Percentiles rank a stretch among this genome's conserved stretches.
These are phyloP conservation scores for Patella depressa DNA, from an alignment of 2,888 invertebrate species.

Conservation along the genomic window DNA sequence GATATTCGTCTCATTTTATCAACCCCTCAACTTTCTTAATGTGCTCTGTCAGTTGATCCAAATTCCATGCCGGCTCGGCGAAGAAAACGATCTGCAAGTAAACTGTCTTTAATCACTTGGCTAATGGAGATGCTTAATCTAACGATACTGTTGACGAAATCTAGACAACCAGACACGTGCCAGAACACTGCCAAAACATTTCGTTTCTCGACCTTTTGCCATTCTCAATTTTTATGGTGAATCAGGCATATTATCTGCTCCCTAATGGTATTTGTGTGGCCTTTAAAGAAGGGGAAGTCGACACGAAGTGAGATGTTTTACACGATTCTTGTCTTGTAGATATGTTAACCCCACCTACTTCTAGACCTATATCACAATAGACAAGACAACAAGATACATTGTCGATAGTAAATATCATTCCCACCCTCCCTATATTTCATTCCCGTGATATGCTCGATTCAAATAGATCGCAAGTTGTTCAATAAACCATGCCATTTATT, in stretches of 20 bases:
- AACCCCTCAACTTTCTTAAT: background rate
- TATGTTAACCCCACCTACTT: too few species aligned
- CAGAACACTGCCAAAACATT: background rate
- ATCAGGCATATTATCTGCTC: constrained; percentile 1
- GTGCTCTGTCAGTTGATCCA: background rate
- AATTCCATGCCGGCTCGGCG: background rate
- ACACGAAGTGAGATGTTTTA: too few species aligned
- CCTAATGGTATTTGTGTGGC: too few species aligned
- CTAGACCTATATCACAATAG: too few species aligned
- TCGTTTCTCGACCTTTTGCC: constrained; percentile 10
- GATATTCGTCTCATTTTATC: background rate
- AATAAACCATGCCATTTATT: too few species aligned
- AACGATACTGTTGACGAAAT: constrained; percentile 10
- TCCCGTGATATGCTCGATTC: too few species aligned
- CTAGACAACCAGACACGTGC: background rate
- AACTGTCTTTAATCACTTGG: background rate
- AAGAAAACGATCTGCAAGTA: background rate
- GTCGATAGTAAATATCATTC: too few species aligned
- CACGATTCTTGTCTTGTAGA: too few species aligned
- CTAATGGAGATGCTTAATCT: constrained; percentile 9
- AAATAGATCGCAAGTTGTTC: too few species aligned
- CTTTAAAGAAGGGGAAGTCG: too few species aligned
- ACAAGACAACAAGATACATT: too few species aligned
- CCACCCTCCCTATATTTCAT: too few species aligned
- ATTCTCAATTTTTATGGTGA: background rate